A percentile compares a stretch with the other conserved stretches of the same genome.
Evolutionary conservation across 2,797 vertebrate genomes (phyloP).

Genomic region (Danio kyathit): DNA sequence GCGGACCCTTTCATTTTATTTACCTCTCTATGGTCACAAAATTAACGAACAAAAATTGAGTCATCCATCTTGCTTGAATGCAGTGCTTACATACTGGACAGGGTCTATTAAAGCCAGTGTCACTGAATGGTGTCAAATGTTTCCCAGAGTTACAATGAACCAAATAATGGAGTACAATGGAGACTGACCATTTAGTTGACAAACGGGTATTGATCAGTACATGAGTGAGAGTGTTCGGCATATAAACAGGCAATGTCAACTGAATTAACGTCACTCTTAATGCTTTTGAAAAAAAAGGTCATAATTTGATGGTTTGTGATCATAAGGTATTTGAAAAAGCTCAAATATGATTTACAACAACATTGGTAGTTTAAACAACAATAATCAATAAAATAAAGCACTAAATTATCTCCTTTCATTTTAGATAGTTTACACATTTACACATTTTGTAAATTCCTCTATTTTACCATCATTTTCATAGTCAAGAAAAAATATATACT

Average conservation of each 20-base stretch:
- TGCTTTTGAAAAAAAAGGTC: neutral
- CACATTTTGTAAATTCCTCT: too few species aligned
- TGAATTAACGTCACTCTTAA: neutral
- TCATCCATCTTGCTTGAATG: conserved; percentile 34
- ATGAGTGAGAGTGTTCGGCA: neutral
- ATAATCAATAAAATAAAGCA: too few species aligned
- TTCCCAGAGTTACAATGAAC: conserved; percentile 14
- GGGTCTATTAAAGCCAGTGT: conserved; percentile 24
- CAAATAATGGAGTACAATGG: neutral
- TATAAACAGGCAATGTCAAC: conserved; percentile 1
- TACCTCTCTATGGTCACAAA: conserved; percentile 20
- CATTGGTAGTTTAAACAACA: too few species aligned
- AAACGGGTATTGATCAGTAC: conserved; percentile 1
- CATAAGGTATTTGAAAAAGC: too few species aligned
- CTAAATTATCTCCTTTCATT: too few species aligned
- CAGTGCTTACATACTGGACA: neutral
- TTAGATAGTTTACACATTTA: too few species aligned
- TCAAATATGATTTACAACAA: too few species aligned
- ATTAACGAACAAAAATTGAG: neutral
- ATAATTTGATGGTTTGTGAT: neutral
- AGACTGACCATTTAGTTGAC: neutral
- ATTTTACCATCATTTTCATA: too few species aligned
- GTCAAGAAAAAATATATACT: too few species aligned
- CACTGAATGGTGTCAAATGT: conserved; percentile 24
- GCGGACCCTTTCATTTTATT: neutral